These are phyloP conservation scores for Megathymus violae DNA, from an alignment of 1,140 invertebrate genomes.

Conservation along the genomic window DNA sequence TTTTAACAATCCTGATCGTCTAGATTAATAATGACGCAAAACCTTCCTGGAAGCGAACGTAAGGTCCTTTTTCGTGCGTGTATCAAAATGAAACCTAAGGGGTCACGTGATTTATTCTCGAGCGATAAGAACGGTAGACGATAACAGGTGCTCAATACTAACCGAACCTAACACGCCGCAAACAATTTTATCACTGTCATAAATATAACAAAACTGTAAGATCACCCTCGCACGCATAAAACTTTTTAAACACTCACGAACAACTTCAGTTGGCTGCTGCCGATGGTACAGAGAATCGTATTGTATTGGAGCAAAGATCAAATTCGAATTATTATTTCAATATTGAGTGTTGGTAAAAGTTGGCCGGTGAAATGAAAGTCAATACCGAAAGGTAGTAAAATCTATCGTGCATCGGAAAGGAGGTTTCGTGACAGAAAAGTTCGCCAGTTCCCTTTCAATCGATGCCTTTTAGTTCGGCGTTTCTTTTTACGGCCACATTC, in stretches of 20 bases:
- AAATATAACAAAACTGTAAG: constrained; percentile 66
- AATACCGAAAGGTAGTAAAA: constrained; percentile 65
- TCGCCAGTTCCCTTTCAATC: constrained; percentile 73
- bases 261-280: constrained; percentile 40
- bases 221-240: constrained; percentile 63
- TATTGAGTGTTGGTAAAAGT: constrained; percentile 28
- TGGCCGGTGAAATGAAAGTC: constrained; percentile 48
- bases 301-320: constrained; percentile 32
- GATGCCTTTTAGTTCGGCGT: constrained; percentile 70
- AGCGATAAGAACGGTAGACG: constrained; percentile 50
- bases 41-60: not conserved
- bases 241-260: constrained; percentile 64
- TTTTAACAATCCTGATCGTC: not conserved
- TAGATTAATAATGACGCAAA: constrained; percentile 3
- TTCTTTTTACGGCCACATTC: constrained; percentile 59
- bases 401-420: constrained; percentile 72
- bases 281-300: constrained; percentile 33
- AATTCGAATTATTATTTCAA: constrained; percentile 27
- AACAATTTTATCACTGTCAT: constrained; percentile 73
- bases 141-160: constrained; percentile 64
- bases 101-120: constrained; percentile 44
- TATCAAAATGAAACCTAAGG: constrained; percentile 12
- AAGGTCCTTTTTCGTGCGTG: constrained; percentile 6
- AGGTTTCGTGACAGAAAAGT: constrained; percentile 75
- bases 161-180: constrained; percentile 60